These are phyloP conservation scores for Centropus bengalensis DNA, from an alignment of 2,113 vertebrate species.

Conservation along the genomic window DNA sequence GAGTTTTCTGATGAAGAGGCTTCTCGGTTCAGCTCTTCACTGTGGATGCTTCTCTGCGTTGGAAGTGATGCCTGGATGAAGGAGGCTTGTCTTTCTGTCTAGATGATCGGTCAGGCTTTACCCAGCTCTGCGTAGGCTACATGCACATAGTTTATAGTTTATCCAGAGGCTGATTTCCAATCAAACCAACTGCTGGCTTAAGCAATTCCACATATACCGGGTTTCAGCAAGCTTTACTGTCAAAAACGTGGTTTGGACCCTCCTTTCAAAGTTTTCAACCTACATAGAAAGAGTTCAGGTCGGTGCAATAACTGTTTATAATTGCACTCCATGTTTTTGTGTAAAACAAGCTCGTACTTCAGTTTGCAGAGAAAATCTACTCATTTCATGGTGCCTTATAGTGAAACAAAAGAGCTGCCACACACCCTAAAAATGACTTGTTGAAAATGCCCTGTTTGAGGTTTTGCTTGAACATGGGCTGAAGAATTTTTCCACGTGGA, in stretches of 20 bases:
- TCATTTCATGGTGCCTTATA: not conserved
- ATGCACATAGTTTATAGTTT: not conserved
- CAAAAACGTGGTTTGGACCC: not conserved
- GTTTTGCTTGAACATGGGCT: not conserved
- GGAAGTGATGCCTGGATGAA: fast-evolving
- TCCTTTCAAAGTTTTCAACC: not conserved
- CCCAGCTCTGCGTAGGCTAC: not conserved
- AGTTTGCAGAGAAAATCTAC: not conserved
- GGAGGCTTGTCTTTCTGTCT: not conserved
- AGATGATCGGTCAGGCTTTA: not conserved
- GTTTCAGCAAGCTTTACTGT: not conserved
- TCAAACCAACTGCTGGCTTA: not conserved
- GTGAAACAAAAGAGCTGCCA: not conserved
- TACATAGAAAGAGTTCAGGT: not conserved
- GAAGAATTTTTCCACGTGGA: not conserved
- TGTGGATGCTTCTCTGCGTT: not conserved
- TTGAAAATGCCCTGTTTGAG: not conserved
- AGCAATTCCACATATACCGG: not conserved
- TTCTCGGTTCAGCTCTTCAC: not conserved
- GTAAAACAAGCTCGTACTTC: not conserved
- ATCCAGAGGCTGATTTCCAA: not conserved
- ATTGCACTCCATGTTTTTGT: not conserved
- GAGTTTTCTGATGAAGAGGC: not conserved
- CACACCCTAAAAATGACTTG: not conserved
- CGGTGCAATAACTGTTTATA: not conserved